Evolutionary conservation across 2,888 invertebrate species (phyloP), one percentile per base, ranked within the genome.

Genomic region (Tillus elongatus): DNA sequence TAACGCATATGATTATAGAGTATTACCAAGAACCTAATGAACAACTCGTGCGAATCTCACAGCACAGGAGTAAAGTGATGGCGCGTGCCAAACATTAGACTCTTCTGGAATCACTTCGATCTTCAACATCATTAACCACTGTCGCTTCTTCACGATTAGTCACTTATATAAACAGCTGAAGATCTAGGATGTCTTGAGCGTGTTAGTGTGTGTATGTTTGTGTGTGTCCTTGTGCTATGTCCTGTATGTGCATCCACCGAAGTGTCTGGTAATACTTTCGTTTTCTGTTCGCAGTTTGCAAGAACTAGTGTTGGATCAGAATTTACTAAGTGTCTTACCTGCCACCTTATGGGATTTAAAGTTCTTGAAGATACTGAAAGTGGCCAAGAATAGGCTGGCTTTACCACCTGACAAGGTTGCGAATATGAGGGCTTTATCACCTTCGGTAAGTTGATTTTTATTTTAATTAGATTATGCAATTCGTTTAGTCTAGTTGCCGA

Each of bases 251-350:
- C 63, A 64, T 63, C 62, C 62, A 59, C 42, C 46, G 48, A 42
- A 41, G 41, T 39, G 45, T 44, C 38, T 38, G 32, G 40, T 35
- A 36, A 33, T 36, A 49, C 49, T 53, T 54, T 56, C 56, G 50
- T 49, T 57, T 56, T 57, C 34, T 49, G 28, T 47, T 72, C 71
- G 28, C 68, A 84, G 84, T 59, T 67, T 84, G 58, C 75, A 77
- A 58, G 82, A 82, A 62, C 64, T 85, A 43, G 72, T 77, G 48
- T 67, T 82, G 51, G 81, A 80, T 66, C 75, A 80, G 62, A 84
- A 84, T 74, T 76, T 75, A 57, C 66, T 84, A 48, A 72, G 70
- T 51, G 73, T 76, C 32, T 55, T 84, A 50, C 75, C 76, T 16
- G 69, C 73, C 44, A 69, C 73, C 48, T 65, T 77, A 52, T 71